Conservation (phyloP, 1,140 invertebrate genomes). For the Tenebrio molitor region DNA sequence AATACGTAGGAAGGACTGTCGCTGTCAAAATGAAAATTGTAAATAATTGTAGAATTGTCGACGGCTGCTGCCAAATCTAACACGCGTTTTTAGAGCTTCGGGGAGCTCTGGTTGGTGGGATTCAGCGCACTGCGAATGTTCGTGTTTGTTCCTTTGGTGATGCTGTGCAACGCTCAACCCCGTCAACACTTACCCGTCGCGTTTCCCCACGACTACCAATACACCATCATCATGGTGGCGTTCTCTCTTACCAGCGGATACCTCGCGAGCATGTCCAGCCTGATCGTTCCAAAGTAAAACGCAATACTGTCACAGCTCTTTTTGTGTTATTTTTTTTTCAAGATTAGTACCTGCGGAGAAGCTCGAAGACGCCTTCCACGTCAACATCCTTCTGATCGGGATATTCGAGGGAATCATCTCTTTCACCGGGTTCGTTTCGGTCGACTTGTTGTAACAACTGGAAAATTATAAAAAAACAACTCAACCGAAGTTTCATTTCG, state of each 20-base stretch:
- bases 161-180: constrained; percentile 22
- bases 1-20: background rate
- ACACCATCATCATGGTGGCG: constrained; percentile 8
- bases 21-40: constrained; percentile 3
- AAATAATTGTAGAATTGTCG: no score
- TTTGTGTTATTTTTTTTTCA: constrained; percentile 2
- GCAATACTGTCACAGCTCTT: background rate
- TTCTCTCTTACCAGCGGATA: constrained; percentile 14
- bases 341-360: constrained; percentile 2
- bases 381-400: background rate
- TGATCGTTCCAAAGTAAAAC: constrained; percentile 6
- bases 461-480: no score
- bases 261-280: background rate
- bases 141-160: constrained; percentile 21
- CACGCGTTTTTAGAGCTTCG: background rate
- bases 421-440: background rate
- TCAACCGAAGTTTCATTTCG: no score
- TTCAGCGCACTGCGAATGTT: background rate
- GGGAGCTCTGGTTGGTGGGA: background rate
- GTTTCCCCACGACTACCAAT: constrained; percentile 25
- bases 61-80: background rate
- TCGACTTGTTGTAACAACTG: background rate
- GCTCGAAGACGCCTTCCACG: background rate
- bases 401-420: background rate
- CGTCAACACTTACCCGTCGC: constrained; percentile 10